Percentiles rank a stretch among this genome's conserved stretches.
These are phyloP conservation scores for Tyto alba DNA, from an alignment of 2,113 vertebrate species.

Conservation along the genomic window DNA sequence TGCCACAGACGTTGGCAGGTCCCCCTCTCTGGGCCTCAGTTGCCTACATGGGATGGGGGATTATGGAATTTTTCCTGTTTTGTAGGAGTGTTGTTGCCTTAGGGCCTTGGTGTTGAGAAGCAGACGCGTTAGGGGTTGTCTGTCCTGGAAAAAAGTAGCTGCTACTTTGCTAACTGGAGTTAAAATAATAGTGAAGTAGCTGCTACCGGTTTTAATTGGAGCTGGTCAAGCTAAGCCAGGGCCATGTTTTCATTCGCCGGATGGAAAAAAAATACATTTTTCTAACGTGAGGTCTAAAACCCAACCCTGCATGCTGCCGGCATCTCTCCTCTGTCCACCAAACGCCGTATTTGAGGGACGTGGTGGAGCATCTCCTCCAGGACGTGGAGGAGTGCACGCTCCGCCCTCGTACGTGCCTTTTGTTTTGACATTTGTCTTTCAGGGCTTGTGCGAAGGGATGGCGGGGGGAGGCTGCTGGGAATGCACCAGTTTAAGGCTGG, in stretches of 20 bases:
- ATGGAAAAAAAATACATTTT: background rate
- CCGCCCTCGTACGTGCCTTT: background rate
- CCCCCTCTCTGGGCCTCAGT: background rate
- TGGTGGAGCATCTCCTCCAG: background rate
- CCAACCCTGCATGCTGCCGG: rapidly evolving
- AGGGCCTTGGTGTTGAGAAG: background rate
- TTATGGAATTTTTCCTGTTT: background rate
- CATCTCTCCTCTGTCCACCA: background rate
- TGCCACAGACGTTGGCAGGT: background rate
- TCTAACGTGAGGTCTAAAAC: background rate
- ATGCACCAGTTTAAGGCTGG: background rate
- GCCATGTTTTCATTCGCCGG: background rate
- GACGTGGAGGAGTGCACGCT: background rate
- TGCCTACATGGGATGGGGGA: background rate
- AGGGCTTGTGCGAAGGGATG: background rate
- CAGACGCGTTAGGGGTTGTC: background rate
- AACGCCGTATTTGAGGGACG: background rate
- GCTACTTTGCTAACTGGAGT: background rate
- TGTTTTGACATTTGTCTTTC: background rate
- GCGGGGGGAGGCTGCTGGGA: background rate
- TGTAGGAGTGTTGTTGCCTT: background rate
- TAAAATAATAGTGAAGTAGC: background rate
- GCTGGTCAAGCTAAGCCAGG: background rate
- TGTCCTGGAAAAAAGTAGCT: background rate
- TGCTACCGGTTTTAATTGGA: background rate